phyloP scores from a whole-genome alignment of 2,113 vertebrate species.

The Rhineura floridana region DNA sequence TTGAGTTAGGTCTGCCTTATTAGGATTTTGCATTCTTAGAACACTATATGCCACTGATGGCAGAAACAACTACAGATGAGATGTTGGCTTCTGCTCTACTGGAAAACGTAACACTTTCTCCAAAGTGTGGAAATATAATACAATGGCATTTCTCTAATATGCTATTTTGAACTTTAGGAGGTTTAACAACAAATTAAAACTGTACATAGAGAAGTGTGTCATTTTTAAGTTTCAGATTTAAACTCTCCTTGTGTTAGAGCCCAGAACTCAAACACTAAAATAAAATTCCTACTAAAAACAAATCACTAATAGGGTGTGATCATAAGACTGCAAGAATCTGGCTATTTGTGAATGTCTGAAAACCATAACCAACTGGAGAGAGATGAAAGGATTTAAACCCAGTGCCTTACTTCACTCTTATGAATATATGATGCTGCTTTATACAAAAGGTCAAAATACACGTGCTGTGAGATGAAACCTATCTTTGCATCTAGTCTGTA shows the following conservation, averaged over 20 bases:
- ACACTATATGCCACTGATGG: slow-evolving; percentile 11
- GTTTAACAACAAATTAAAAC: slow-evolving; percentile 4
- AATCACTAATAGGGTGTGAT: not conserved
- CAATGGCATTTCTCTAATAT: not conserved
- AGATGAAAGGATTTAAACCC: not conserved
- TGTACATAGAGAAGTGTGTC: not conserved
- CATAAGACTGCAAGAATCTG: not conserved
- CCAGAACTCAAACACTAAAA: not conserved
- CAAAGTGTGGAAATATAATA: slow-evolving; percentile 9
- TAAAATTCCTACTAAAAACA: not conserved
- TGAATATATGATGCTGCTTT: not conserved
- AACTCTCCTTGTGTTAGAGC: not conserved
- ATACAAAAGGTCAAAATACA: not conserved
- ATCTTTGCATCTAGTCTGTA: not conserved
- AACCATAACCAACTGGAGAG: too few species aligned
- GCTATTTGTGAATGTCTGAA: not conserved
- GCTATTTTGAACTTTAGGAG: not conserved
- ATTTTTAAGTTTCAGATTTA: not conserved
- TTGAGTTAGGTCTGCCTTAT: slow-evolving; percentile 18
- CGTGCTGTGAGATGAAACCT: not conserved
- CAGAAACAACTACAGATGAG: slow-evolving; percentile 35
- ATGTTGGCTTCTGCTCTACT: slow-evolving; percentile 27
- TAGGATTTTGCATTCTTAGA: slow-evolving; percentile 12
- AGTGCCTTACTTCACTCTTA: not conserved
- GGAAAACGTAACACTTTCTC: slow-evolving; percentile 38